Conservation (phyloP, 2,797 vertebrate species). For the Nyctibius grandis region DNA sequence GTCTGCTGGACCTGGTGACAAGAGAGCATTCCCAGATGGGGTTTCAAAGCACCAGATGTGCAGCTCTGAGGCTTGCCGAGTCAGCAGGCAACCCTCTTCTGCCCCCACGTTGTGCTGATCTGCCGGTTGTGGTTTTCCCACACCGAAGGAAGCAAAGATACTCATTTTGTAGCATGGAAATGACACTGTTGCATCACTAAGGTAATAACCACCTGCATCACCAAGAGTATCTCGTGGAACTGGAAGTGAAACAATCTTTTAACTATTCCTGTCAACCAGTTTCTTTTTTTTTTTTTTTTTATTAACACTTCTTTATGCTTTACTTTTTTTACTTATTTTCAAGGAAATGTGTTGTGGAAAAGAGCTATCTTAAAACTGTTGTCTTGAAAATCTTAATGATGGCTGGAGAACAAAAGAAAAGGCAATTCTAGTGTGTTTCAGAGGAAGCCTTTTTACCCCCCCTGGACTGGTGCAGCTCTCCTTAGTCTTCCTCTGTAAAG, state of each 20-base stretch:
- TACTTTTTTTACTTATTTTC: neutral
- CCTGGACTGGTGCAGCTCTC: neutral
- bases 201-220: neutral
- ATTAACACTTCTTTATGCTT: neutral
- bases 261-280: neutral
- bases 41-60: neutral
- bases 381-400: neutral
- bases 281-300: neutral
- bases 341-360: neutral
- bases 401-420: neutral
- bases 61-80: neutral
- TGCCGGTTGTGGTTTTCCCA: neutral
- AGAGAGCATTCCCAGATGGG: neutral
- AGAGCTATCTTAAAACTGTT: neutral
- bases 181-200: neutral
- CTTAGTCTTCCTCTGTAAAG: neutral
- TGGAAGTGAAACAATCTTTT: neutral
- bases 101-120: neutral
- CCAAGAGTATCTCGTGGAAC: accelerated
- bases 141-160: neutral
- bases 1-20: neutral
- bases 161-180: neutral
- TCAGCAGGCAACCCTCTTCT: neutral
- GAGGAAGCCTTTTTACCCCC: neutral
- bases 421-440: neutral